phyloP scores from a whole-genome alignment of 2,888 invertebrate genomes.

The Sisyra terminalis region DNA sequence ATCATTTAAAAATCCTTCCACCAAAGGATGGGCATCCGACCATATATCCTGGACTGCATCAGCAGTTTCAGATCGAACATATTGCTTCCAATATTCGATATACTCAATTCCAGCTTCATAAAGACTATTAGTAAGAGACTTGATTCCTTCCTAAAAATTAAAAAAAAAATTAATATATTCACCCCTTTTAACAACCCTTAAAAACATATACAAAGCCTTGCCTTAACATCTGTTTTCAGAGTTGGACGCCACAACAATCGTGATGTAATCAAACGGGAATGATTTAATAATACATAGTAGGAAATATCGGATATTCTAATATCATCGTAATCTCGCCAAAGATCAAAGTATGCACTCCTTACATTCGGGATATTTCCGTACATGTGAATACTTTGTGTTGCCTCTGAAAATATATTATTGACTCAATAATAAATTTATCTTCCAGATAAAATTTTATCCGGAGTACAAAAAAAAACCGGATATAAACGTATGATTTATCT shows the following conservation, averaged over 20 bases:
- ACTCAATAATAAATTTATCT: neutral
- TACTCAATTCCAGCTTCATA: conserved; percentile 33
- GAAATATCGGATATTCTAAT: conserved; percentile 59
- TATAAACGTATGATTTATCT: no score
- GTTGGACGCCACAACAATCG: conserved; percentile 67
- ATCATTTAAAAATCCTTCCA: conserved; percentile 54
- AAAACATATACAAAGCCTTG: conserved; percentile 16
- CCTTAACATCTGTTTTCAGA: conserved; percentile 42
- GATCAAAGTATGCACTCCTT: conserved; percentile 54
- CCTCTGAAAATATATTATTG: conserved; percentile 29
- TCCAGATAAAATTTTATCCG: no score
- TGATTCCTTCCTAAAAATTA: conserved; percentile 26
- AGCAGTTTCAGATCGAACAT: conserved; percentile 50
- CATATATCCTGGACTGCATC: conserved; percentile 53
- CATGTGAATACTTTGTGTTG: conserved; percentile 48
- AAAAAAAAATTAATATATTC: neutral
- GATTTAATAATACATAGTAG: conserved; percentile 66
- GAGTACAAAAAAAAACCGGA: no score
- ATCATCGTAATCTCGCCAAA: conserved; percentile 72
- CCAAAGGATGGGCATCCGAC: conserved; percentile 54
- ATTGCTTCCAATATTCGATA: conserved; percentile 47
- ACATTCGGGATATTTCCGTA: conserved; percentile 62
- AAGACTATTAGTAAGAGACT: conserved; percentile 25
- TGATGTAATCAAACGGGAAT: conserved; percentile 65
- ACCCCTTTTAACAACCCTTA: conserved; percentile 2